Conservation (phyloP, 2,113 vertebrate genomes). For the Rhea americana region DNA sequence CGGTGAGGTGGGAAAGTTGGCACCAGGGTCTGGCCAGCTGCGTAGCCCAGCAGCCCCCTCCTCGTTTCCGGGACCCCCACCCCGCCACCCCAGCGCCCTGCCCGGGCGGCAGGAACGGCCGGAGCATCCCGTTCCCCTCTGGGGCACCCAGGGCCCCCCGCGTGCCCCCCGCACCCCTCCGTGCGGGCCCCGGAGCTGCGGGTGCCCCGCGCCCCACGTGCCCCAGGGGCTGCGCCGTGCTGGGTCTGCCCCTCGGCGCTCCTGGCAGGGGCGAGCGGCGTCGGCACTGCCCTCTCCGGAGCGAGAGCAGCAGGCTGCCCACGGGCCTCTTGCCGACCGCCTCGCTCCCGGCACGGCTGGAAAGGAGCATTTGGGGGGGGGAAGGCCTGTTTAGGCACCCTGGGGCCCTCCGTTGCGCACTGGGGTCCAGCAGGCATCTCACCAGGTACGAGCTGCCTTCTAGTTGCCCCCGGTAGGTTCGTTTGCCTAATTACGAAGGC, state of each 20-base stretch:
- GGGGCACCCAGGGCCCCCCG: not conserved
- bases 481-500: not conserved
- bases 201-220: not conserved
- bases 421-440: not conserved
- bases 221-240: not conserved
- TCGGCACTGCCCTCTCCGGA: not conserved
- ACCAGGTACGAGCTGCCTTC: not conserved
- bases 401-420: not conserved
- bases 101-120: not conserved
- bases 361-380: not conserved
- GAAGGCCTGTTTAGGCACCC: not conserved
- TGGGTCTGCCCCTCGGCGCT: not conserved
- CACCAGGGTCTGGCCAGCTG: conserved; percentile 40
- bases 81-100: not conserved
- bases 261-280: not conserved
- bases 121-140: not conserved
- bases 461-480: not conserved
- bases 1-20: conserved; percentile 62
- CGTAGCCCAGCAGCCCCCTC: not conserved
- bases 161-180: too few relatives aligned
- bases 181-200: not conserved
- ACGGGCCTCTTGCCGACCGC: not conserved
- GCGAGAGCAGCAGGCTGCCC: not conserved
- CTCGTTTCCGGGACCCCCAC: conserved; percentile 35
- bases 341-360: not conserved